A percentile compares a stretch with the other conserved stretches of the same genome.
Evolutionary conservation across 2,797 vertebrate species (phyloP).

Genomic region (Bradypus variegatus): DNA sequence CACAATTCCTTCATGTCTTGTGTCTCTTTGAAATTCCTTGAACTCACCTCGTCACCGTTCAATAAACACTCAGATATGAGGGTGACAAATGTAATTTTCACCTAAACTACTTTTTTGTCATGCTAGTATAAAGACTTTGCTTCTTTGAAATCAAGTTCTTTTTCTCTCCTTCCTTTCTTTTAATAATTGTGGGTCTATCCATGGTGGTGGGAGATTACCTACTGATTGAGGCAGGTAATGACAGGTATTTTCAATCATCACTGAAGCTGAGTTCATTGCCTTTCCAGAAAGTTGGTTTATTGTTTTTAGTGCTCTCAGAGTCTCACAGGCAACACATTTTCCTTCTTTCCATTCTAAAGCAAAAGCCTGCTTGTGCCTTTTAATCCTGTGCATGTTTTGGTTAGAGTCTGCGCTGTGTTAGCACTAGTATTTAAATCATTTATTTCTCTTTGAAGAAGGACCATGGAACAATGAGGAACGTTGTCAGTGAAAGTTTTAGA

Average conservation of each 20-base stretch:
- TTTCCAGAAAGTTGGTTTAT: not conserved
- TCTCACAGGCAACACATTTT: conserved; percentile 40
- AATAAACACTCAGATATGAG: conserved; percentile 3
- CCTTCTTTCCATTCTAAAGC: conserved; percentile 39
- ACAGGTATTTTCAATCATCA: not conserved
- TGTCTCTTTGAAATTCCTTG: conserved; percentile 1
- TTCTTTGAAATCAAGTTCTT: conserved; percentile 40
- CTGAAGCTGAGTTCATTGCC: not conserved
- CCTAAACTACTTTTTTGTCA: not conserved
- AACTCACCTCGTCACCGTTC: not conserved
- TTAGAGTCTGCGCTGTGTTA: not conserved
- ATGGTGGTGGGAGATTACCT: not conserved
- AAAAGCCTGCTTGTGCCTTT: not conserved
- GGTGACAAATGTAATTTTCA: conserved; percentile 25
- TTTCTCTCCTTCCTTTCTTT: not conserved
- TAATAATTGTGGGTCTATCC: not conserved
- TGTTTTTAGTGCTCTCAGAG: not conserved
- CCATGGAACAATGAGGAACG: not conserved
- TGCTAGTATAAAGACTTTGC: not conserved
- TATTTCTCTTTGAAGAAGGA: conserved; percentile 31
- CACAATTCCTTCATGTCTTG: not conserved
- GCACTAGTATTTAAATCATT: conserved; percentile 29
- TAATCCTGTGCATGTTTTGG: not conserved
- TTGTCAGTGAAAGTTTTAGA: not conserved
- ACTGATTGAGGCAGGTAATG: not conserved